phyloP scores from a whole-genome alignment of 2,888 invertebrate species.

The Strigamia maritima region DNA sequence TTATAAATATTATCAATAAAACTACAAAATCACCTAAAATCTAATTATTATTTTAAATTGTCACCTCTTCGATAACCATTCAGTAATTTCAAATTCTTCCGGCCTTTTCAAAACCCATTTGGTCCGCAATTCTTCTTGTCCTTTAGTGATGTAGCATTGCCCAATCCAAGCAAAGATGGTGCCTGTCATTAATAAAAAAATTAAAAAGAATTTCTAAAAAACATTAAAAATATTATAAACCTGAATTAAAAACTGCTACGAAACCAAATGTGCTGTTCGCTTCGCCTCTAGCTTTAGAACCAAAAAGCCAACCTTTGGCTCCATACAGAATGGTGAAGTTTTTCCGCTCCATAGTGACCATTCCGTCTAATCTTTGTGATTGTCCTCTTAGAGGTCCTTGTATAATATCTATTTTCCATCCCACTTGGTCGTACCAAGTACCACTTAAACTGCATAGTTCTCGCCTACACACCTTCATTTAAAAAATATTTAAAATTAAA shows the following conservation, averaged over 20 bases:
- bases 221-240: background rate
- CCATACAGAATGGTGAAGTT: background rate
- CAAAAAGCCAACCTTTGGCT: background rate
- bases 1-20: background rate
- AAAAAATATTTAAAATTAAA: background rate
- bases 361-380: background rate
- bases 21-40: background rate
- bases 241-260: background rate
- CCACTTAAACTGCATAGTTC: background rate
- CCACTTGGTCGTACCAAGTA: background rate
- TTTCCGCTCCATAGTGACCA: background rate
- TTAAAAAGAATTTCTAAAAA: background rate
- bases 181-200: background rate
- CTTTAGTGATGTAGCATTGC: background rate
- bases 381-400: background rate
- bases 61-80: background rate
- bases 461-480: background rate
- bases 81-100: background rate
- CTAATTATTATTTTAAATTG: background rate
- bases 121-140: background rate
- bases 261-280: constrained; percentile 4
- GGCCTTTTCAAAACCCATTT: constrained; percentile 21
- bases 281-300: background rate
- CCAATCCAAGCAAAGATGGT: constrained; percentile 11
- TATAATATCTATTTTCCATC: background rate